phyloP scores from a whole-genome alignment of 2,797 vertebrate genomes.

The Sebastes steindachneri region DNA sequence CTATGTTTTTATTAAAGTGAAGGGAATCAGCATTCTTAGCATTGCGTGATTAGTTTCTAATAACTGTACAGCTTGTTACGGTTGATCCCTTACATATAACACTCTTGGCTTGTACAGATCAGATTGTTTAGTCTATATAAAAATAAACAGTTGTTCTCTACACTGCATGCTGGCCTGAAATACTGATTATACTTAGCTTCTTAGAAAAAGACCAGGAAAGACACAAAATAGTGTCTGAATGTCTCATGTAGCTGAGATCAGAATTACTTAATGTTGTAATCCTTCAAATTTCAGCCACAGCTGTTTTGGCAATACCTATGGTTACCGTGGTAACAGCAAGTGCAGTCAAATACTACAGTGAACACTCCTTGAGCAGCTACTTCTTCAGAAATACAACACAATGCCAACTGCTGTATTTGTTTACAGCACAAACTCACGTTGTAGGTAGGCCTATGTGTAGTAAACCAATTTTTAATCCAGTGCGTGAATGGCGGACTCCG shows the following conservation, averaged over 20 bases:
- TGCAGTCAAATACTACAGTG: not conserved
- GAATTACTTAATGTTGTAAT: not conserved
- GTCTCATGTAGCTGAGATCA: not conserved
- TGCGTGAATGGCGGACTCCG: not conserved
- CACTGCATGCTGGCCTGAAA: not conserved
- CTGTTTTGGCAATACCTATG: not conserved
- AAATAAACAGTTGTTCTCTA: not conserved
- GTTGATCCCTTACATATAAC: conserved; percentile 10
- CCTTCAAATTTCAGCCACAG: not conserved
- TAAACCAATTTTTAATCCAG: not conserved
- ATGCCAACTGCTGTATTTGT: not conserved
- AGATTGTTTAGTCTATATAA: not conserved
- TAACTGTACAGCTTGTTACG: not conserved
- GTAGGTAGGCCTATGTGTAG: too few relatives aligned
- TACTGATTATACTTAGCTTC: not conserved
- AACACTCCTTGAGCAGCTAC: not conserved
- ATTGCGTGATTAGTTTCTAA: not conserved
- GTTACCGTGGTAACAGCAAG: not conserved
- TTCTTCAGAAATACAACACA: not conserved
- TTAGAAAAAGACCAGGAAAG: not conserved
- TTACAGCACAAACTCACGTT: not conserved
- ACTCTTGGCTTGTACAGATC: conserved; percentile 13
- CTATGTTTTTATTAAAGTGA: not conserved
- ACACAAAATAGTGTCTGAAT: not conserved
- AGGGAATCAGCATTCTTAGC: not conserved